Evolutionary conservation across 1,140 invertebrate species (phyloP).

Genomic region (Heliconius hermathena): DNA sequence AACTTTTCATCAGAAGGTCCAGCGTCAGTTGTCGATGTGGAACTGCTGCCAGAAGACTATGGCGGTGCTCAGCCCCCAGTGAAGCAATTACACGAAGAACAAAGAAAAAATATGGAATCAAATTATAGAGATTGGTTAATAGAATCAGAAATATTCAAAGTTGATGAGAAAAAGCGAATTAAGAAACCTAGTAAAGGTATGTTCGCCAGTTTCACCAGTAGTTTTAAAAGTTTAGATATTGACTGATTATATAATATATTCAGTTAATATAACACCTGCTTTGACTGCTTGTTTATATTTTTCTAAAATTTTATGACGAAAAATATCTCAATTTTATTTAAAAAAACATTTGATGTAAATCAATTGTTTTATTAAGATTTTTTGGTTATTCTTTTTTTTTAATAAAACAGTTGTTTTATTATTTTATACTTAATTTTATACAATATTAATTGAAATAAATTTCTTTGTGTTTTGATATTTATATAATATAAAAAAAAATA

Average conservation of each 20-base stretch:
- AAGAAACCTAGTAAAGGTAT: slow-evolving; percentile 78
- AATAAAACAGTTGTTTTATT: neutral
- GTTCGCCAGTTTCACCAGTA: slow-evolving; percentile 75
- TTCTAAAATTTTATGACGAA: neutral
- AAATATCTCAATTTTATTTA: too few relatives aligned
- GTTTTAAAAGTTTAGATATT: slow-evolving; percentile 75
- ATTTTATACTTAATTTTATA: too few relatives aligned
- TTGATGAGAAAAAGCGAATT: slow-evolving; percentile 78
- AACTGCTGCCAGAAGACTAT: slow-evolving; percentile 78
- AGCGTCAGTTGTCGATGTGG: slow-evolving; percentile 70
- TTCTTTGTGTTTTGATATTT: neutral
- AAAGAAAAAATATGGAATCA: slow-evolving; percentile 75
- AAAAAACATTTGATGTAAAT: too few relatives aligned
- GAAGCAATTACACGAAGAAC: slow-evolving; percentile 76
- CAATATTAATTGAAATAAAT: too few relatives aligned
- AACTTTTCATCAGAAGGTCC: slow-evolving; percentile 80
- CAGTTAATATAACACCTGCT: neutral
- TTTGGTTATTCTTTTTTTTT: neutral
- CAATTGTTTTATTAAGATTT: neutral
- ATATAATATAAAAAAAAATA: too few relatives aligned
- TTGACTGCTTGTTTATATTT: neutral
- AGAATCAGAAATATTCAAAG: slow-evolving; percentile 76
- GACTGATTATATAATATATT: slow-evolving; percentile 54
- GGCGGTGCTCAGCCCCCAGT: slow-evolving; percentile 73
- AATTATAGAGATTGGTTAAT: slow-evolving; percentile 79